Conservation (phyloP, 2,888 invertebrate species). For the Melinaea marsaeus region DNA sequence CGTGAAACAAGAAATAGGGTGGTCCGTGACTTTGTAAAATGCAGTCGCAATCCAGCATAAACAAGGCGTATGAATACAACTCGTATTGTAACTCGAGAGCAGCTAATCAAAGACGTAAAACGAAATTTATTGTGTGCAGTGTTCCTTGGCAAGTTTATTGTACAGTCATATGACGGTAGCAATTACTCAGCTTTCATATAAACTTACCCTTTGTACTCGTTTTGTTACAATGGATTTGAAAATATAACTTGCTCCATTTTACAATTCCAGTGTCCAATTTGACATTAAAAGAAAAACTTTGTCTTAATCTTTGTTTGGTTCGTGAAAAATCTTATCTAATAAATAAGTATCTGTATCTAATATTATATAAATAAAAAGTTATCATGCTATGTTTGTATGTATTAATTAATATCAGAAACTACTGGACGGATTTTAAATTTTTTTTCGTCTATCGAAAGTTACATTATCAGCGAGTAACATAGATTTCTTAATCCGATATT, state of each 20-base stretch:
- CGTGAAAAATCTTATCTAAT: too few species aligned
- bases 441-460: too few species aligned
- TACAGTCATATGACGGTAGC: conserved; percentile 66
- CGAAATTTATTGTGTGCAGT: conserved; percentile 72
- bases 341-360: too few species aligned
- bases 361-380: too few species aligned
- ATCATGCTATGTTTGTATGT: too few species aligned
- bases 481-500: too few species aligned
- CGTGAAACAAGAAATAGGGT: conserved; percentile 45
- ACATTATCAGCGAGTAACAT: too few species aligned
- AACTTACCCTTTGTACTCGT: conserved; percentile 41
- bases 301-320: background rate
- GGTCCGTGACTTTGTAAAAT: conserved; percentile 56
- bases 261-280: conserved; percentile 11
- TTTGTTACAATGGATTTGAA: conserved; percentile 22
- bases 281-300: conserved; percentile 7
- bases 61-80: conserved; percentile 50
- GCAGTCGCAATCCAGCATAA: conserved; percentile 45
- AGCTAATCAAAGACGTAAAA: conserved; percentile 74
- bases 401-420: too few species aligned
- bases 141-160: conserved; percentile 71
- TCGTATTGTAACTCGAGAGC: conserved; percentile 65
- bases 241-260: conserved; percentile 16
- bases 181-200: conserved; percentile 70
- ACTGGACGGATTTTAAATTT: too few species aligned